Evolutionary conservation across 2,888 invertebrate species (phyloP), one percentile per base, ranked within the genome.

Genomic region (Molanna angustata): DNA sequence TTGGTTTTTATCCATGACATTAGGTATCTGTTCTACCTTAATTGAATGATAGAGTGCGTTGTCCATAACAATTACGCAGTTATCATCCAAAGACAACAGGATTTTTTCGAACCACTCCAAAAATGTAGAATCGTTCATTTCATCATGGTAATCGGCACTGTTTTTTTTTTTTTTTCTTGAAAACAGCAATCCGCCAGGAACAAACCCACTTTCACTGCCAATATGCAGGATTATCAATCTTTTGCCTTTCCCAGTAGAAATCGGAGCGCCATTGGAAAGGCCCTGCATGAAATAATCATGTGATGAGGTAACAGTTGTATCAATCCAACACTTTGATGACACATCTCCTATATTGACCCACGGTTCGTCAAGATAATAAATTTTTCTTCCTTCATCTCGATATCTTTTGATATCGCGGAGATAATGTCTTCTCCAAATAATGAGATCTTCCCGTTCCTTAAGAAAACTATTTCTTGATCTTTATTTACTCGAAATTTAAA

Each of bases 21-120:
- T 33, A 11, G 33, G 33, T 11, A 33, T 3, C 33, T 33, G 4
- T 33, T 33, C 4, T 6, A 7, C 40, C 40, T 18, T 40, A 4
- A 40, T 61, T 62, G 33, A 9, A 55, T 53, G 51, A 53, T 33
- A 33, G 3, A 14, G 33, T 3, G 33, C 33, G 14, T 33, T 33
- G 11, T 33, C 33, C 33, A 33, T 33, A 14, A 33, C 33, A 11
- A 33, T 33, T 13, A 11, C 11, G 11, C 33, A 33, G 33, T 33
- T 33, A n/a, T n/a, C n/a, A n/a, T n/a, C n/a, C n/a, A n/a, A n/a
- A 27, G 33, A 6, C 33, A 11, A 33, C 11, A 6, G 14, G 14
- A 3, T 27, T 7, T 27, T 27, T 27, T 27, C 27, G 27, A 33
- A 33, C 33, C 33, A 33, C 33, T 33, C 33, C 33, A 33, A 14